Evolutionary conservation across 2,888 invertebrate species (phyloP), one percentile per base, ranked within the genome.

Genomic region (Argyresthia albistria): DNA sequence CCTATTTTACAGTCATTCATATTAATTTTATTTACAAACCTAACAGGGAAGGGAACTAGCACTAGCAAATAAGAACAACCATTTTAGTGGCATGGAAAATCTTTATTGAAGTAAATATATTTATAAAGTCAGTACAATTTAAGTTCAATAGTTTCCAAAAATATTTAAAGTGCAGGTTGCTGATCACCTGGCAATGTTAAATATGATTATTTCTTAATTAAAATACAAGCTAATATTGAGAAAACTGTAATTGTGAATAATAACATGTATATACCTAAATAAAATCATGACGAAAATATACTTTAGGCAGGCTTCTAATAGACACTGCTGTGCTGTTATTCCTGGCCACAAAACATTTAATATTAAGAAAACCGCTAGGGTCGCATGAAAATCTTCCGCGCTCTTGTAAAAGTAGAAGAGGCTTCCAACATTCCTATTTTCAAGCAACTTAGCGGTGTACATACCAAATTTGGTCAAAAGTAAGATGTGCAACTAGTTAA

Each of bases 51-150:
- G 9, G 39, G 15, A 39, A 39, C 15, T 16, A 43, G 4, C 35
- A 10, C 16, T 43, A 45, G 35, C 8, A 45, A 51, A 36, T 25
- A 51, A 16, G 11, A 45, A 51, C 45, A 45, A 35, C 16, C 42
- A 39, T 51, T 14, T 36, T 87, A 88, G 84, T 88, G 87, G 87
- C 87, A 86, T 88, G 86, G 87, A 87, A 88, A 88, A 88, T 88
- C 87, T 88, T 88, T 88, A 88, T 88, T 88, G 88, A 88, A 88
- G 88, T 88, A 88, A 88, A 88, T 88, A 88, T 88, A 88, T 88
- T 88, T 88, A 88, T 88, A 88, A 88, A 88, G 88, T 88, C 88
- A 88, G 88, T 88, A 88, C 88, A 88, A 88, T 88, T 88, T 88
- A 88, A 88, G 88, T 88, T 88, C 88, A 88, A 88, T 88, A 88